Percentiles rank a stretch among this genome's conserved stretches.
Evolutionary conservation across 53 echinoderm and acorn worm species (phyloP).

Genomic region (Stichopus horrens): DNA sequence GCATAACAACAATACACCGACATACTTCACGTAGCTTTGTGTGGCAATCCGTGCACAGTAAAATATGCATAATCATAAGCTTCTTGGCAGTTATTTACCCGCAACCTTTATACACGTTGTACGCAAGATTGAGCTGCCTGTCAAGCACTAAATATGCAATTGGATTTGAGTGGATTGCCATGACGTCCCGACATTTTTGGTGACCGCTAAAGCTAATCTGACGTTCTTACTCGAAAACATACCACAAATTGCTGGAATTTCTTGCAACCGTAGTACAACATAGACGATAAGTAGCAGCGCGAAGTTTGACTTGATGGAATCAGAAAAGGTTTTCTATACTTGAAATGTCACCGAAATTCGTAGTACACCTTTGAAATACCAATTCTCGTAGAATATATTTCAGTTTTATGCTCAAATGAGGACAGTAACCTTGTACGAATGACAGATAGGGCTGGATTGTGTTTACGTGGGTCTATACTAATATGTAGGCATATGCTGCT

Average conservation of each 20-base stretch:
- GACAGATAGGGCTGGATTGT: neutral
- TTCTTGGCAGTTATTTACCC: neutral
- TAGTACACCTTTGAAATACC: neutral
- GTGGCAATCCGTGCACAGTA: conserved; percentile 12
- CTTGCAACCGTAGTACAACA: conserved; percentile 33
- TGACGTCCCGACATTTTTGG: conserved; percentile 28
- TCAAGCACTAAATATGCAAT: neutral
- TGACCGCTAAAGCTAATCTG: conserved; percentile 33
- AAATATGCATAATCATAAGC: conserved; percentile 24
- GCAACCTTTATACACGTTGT: neutral
- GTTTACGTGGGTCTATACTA: conserved; percentile 14
- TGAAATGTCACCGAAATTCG: neutral
- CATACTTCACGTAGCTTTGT: conserved; percentile 33
- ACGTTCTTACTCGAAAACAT: conserved; percentile 37
- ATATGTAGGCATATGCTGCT: too few relatives aligned
- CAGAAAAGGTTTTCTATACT: conserved; percentile 14
- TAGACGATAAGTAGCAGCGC: conserved; percentile 31
- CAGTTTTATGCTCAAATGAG: neutral
- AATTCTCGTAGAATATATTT: neutral
- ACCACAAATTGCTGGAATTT: conserved; percentile 47
- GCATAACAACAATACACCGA: conserved; percentile 44
- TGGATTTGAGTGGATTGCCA: conserved; percentile 11
- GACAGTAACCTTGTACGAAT: neutral
- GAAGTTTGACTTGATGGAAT: conserved; percentile 35
- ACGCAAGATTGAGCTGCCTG: neutral